Base-by-base conservation (phyloP, 2,113 vertebrate genomes). In the Lophochroa leadbeateri region DNA sequence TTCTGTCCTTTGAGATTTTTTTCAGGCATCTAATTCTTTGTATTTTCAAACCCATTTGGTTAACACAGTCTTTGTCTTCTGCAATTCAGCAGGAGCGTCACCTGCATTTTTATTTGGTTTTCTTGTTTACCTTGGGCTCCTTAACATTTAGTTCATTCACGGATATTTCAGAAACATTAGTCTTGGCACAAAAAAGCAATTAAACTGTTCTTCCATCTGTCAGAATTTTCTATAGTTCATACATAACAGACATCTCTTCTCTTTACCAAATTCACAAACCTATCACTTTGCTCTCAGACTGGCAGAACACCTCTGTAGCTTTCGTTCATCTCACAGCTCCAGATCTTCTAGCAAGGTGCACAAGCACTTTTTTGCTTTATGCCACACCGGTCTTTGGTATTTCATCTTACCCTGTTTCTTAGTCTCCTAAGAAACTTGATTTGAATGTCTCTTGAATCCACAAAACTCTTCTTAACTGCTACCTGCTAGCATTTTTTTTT, bases 301-400 rank as follows among this genome's bases (percentile, higher is more conserved):
- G 33, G 11, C 57, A 29, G 37, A 82, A 39, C 27, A 17, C 19
- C 16, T 50, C 41, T 43, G 35, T 41, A 57, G 49, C 64, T 64
- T 63, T 43, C 0, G 0, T 50, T 64, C 1, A 0, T 49, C 27
- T 43, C 43, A 13, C 27, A 58, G 63, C 47, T 57, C 49, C 33
- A 50, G 13, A 24, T 39, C 49, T 39, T 70, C 43, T n/a, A 21
- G 28, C 28, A 57, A 39, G 33, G 10, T n/a, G 37, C 13, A 11
- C 43, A 37, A 76, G 19, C 75, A 33, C 6, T 49, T 17, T 70
- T 44, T 82, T 46, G 11, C 50, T n/a, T 71, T 2, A 35, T 58
- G 0, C 39, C 57, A 41, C 37, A 39, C 44, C 33, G 44, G 24
- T 65, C 63, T 33, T 70, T n/a, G 55, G 12, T 37, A 29, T 64